Evolutionary conservation across 1,140 invertebrate genomes (phyloP), one percentile per base, ranked within the genome.

Genomic region (Acarapis woodi): DNA sequence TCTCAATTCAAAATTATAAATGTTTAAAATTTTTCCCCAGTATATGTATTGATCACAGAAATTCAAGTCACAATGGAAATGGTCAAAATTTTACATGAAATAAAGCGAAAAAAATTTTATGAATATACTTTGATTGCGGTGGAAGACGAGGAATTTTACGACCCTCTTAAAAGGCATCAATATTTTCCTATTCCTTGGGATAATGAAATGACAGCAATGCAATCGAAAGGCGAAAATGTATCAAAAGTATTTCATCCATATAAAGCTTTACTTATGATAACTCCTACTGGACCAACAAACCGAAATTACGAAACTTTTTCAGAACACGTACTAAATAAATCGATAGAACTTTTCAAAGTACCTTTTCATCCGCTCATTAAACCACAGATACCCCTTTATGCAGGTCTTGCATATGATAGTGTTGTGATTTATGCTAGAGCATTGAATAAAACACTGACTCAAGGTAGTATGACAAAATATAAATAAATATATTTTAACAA

Each of bases 11-110:
- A 32, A n/a, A 8, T 32, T 15, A 32, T 28, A 28, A 10, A 2
- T 10, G 10, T 28, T 12, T 2, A 12, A 12, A 10, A 3, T 2
- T 20, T 47, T 33, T 16, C 59, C 56, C 23, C 57, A 80, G 75
- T 80, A 4, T 85, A 83, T 54, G 68, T 85, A 8, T 75, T 80
- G 43, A 63, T 83, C 22, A 76, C 77, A 0, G 73, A 77, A 46
- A 70, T 75, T 45, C 69, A 77, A 32, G 72, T 74, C 0, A 58
- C 82, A 46, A 70, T 78, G 19, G 72, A 77, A 55, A 73, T 74
- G 49, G 65, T 71, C 18, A 62, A 62, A 37, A 63, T 68, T 33
- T 56, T 75, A 30, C 63, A 71, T 39, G 57, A 61, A 28, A 56
- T 66, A 4, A 63, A 66, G 4, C 56, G 79, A 0, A 59, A 83